These are phyloP conservation scores for Ormyrus rosae DNA, from an alignment of 2,888 invertebrate genomes.

Conservation along the genomic window DNA sequence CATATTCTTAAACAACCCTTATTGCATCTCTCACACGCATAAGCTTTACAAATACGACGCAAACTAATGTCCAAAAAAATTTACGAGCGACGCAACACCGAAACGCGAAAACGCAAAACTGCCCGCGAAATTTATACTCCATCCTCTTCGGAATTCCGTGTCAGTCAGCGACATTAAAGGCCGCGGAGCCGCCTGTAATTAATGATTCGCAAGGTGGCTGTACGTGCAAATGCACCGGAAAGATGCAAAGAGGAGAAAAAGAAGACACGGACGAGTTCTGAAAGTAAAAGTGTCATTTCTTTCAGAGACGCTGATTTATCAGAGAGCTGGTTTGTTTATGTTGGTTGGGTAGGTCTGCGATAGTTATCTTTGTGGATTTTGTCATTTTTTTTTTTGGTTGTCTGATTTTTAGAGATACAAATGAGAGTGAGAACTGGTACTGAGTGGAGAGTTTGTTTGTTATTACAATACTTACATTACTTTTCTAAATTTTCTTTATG, in stretches of 20 bases:
- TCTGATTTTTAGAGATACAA: too few species aligned
- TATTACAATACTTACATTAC: too few species aligned
- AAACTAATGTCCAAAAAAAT: background rate
- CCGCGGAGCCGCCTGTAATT: conserved; percentile 25
- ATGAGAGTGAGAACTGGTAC: too few species aligned
- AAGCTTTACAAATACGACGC: too few species aligned
- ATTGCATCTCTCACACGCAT: too few species aligned
- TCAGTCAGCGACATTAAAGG: conserved; percentile 18
- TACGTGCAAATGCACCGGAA: background rate
- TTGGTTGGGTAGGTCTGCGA: conserved; percentile 3
- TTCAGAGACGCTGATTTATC: conserved; percentile 24
- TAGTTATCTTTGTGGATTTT: too few species aligned
- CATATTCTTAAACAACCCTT: too few species aligned
- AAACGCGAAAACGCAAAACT: too few species aligned
- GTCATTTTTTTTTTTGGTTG: too few species aligned
- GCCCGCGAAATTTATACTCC: background rate
- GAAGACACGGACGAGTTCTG: background rate
- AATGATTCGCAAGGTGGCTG: conserved; percentile 30
- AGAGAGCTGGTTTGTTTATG: conserved; percentile 2
- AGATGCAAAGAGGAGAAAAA: background rate
- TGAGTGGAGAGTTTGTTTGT: too few species aligned
- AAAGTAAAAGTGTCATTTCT: conserved; percentile 26
- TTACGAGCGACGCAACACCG: background rate
- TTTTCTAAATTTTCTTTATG: too few species aligned
- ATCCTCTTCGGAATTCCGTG: background rate